Evolutionary conservation across 1,140 invertebrate genomes (phyloP), one percentile per base, ranked within the genome.

Genomic region (Diachasma alloeum): DNA sequence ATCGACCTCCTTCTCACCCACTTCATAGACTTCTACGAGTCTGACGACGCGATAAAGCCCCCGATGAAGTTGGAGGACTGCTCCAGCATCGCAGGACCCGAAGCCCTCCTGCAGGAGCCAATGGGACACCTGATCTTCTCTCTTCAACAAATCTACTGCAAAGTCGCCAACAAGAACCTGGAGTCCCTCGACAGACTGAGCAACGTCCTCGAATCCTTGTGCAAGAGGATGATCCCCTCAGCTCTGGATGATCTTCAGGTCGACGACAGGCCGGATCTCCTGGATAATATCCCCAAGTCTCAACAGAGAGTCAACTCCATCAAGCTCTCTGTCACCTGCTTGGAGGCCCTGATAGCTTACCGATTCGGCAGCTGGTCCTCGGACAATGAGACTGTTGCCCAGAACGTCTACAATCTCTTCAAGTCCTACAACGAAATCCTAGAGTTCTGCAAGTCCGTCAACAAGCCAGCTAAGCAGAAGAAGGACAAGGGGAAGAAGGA

Each of bases 1-100:
- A 74, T 91, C 17, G 91, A 92, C 56, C 82, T 91, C 75, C 76
- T 92, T 6, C 70, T 91, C n/a, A 88, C 89, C 0, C 91, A 91
- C 44, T 86, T 92, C 1, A 83, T 79, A 39, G 85, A 87, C 3
- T 92, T 89, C 68, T 82, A 91, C 1, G 83, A 90, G 72, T 77
- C 85, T 0, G 86, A 89, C 11, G 84, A 88, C 59, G 78, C 86
- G 15, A 72, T 87, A 0, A 48, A 85, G 0, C 81, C 83, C 6
- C 86, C 88, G 0, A 6, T 92, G 24, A 78, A 87, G 22, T 83
- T 91, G 10, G 88, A 91, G 1, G 87, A 91, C 17, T 92, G 91
- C 71, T 83, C 88, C 2, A 80, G 85, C n/a, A 42, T 85, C 11
- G 86, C 84, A 11, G 86, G 84, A 0, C 76, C 81, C 0, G 85